A percentile compares a stretch with the other conserved stretches of the same genome.
Conservation (phyloP, 2,113 vertebrate genomes). For the Empidonax traillii region DNA sequence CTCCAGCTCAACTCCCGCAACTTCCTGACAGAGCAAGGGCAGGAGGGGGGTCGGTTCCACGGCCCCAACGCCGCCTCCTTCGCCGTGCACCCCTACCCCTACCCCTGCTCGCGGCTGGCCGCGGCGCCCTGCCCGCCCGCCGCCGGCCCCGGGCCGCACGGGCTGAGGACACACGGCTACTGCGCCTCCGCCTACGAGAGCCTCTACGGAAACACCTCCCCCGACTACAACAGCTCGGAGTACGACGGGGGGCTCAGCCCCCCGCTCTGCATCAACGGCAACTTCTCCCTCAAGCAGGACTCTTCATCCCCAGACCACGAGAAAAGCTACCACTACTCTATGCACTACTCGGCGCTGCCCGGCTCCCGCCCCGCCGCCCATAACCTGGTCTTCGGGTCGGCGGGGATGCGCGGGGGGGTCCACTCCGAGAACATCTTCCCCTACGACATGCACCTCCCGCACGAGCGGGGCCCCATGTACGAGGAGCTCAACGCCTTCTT, state of each 20-base stretch:
- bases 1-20: conserved; percentile 95
- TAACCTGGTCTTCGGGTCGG: conserved; percentile 86
- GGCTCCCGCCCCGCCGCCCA: conserved; percentile 83
- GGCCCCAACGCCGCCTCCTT: conserved; percentile 84
- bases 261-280: conserved; percentile 89
- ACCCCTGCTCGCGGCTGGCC: conserved; percentile 88
- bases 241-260: conserved; percentile 90
- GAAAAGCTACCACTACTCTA: conserved; percentile 94
- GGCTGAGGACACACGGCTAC: conserved; percentile 89
- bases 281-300: conserved; percentile 93
- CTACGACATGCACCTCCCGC: conserved; percentile 94
- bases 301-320: conserved; percentile 88
- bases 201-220: conserved; percentile 87
- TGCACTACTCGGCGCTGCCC: conserved; percentile 92
- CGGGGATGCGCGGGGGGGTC: conserved; percentile 85
- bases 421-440: conserved; percentile 93
- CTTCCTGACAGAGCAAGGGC: conserved; percentile 91
- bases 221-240: conserved; percentile 95
- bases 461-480: conserved; percentile 88
- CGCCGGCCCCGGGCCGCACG: conserved; percentile 79
- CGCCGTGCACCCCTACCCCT: conserved; percentile 89
- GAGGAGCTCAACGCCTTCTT: conserved; percentile 96
- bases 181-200: conserved; percentile 85
- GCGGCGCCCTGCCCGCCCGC: conserved; percentile 88
- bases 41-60: conserved; percentile 87